A percentile compares a stretch with the other conserved stretches of the same genome.
These are phyloP conservation scores for Caloenas nicobarica DNA, from an alignment of 2,113 vertebrate species.

Conservation along the genomic window DNA sequence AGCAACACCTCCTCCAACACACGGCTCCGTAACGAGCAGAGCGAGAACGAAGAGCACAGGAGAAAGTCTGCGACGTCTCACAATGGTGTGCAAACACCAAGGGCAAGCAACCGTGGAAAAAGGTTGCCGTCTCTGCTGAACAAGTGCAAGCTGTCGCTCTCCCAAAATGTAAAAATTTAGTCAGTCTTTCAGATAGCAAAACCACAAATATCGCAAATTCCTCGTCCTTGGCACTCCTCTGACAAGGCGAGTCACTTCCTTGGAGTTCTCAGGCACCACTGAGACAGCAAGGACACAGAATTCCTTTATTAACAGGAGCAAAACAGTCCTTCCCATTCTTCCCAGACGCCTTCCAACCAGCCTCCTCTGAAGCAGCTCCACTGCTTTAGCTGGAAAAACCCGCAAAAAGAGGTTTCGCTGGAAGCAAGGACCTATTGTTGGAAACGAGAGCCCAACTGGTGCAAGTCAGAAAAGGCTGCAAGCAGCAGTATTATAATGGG, in stretches of 20 bases:
- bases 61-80: neutral
- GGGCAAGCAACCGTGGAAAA: neutral
- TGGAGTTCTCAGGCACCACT: neutral
- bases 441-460: neutral
- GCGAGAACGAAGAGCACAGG: neutral
- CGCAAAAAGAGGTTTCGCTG: neutral
- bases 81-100: neutral
- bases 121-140: neutral
- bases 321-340: neutral
- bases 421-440: neutral
- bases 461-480: neutral
- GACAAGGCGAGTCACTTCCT: neutral
- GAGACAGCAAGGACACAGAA: neutral
- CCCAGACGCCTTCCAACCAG: neutral
- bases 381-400: neutral
- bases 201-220: neutral
- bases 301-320: neutral
- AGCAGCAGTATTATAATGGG: neutral
- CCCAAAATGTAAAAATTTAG: neutral
- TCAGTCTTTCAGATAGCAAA: neutral
- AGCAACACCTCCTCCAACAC: neutral
- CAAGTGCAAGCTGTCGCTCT: fast-evolving
- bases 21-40: fast-evolving
- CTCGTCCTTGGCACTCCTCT: neutral
- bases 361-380: neutral